Percentiles rank a stretch among this genome's conserved stretches.
Evolutionary conservation across 64 coral and sea anemone genomes (phyloP).

Genomic region (Dendronephthya gigantea): DNA sequence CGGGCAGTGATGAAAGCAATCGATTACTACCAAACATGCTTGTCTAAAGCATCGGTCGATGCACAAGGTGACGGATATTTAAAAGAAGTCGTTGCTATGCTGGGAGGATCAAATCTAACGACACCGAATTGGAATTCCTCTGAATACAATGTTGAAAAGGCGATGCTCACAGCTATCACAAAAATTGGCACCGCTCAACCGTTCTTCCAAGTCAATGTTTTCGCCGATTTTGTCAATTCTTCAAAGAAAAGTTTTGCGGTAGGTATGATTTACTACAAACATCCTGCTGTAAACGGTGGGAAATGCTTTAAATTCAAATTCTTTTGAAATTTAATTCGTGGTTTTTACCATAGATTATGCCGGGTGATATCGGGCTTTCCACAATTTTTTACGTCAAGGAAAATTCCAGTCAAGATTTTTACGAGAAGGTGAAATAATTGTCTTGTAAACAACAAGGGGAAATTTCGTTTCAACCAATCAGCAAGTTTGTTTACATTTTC

Average conservation of each 20-base stretch:
- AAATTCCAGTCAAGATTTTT: neutral
- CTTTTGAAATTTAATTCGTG: neutral
- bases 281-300: no score
- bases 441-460: no score
- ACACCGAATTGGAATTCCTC: neutral
- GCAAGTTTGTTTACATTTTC: no score
- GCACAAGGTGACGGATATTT: neutral
- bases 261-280: neutral
- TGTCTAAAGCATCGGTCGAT: neutral
- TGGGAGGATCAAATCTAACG: slow-evolving; percentile 9
- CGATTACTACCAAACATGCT: neutral
- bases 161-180: neutral
- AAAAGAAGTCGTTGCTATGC: neutral
- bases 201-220: neutral
- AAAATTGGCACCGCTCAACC: neutral
- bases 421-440: neutral
- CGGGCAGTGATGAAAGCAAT: neutral
- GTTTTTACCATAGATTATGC: neutral
- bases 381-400: neutral
- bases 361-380: neutral
- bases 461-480: no score
- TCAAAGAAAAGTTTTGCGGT: neutral
- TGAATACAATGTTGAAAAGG: neutral
- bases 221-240: neutral
- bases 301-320: neutral